A percentile compares a stretch with the other conserved stretches of the same genome.
These are phyloP conservation scores for Phrynocephalus versicolor DNA, from an alignment of 2,113 vertebrate species.

Conservation along the genomic window DNA sequence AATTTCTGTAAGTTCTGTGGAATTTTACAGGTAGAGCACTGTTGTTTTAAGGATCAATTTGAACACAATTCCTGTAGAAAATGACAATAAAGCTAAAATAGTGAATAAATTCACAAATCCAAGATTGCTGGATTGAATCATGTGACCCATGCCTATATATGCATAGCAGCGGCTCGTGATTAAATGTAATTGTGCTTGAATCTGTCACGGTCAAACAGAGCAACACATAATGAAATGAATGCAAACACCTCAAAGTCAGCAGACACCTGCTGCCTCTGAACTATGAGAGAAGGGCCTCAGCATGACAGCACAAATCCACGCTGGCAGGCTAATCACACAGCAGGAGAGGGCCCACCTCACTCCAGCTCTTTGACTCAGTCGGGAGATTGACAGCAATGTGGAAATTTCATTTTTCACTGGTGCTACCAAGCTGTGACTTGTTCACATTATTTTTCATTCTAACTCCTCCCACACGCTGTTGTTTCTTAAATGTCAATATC, in stretches of 20 bases:
- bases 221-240: constrained; percentile 78
- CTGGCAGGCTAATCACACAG: constrained; percentile 73
- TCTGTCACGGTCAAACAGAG: constrained; percentile 74
- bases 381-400: constrained; percentile 55
- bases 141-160: constrained; percentile 11
- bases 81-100: neutral
- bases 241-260: constrained; percentile 75
- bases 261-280: constrained; percentile 71
- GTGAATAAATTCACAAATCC: constrained; percentile 65
- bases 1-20: neutral
- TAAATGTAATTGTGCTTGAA: constrained; percentile 71
- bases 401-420: constrained; percentile 66
- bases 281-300: constrained; percentile 66
- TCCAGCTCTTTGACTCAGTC: constrained; percentile 51
- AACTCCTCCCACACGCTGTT: rapidly evolving
- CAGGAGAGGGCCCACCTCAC: constrained; percentile 63
- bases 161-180: constrained; percentile 65
- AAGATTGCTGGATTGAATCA: constrained; percentile 58
- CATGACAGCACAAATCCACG: constrained; percentile 70
- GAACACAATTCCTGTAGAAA: neutral
- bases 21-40: neutral
- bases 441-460: constrained; percentile 55
- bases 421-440: constrained; percentile 67
- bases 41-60: neutral
- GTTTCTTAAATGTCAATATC: constrained; percentile 56